Conservation (phyloP, 2,888 invertebrate genomes). For the Pharmacophagus antenor region DNA sequence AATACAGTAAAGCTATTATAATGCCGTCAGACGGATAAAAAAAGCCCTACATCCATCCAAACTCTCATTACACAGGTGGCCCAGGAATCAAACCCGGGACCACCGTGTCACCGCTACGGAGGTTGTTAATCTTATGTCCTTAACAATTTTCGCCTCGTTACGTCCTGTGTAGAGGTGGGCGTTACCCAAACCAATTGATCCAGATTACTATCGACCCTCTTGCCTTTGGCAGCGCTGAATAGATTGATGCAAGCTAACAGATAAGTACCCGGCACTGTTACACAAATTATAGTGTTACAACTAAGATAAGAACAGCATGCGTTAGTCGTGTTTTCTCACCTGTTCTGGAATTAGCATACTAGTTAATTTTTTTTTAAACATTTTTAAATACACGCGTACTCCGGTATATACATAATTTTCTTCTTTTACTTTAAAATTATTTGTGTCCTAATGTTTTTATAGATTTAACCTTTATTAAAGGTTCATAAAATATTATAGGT, state of each 20-base stretch:
- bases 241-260: constrained; percentile 20
- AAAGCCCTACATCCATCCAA: too few species aligned
- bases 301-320: constrained; percentile 1
- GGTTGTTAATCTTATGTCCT: not conserved
- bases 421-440: too few species aligned
- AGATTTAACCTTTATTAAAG: too few species aligned
- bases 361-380: too few species aligned
- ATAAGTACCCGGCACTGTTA: constrained; percentile 12
- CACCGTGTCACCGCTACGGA: not conserved
- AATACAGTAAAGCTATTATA: too few species aligned
- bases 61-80: too few species aligned
- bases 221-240: constrained; percentile 17
- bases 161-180: constrained; percentile 16
- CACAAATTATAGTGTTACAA: constrained; percentile 11
- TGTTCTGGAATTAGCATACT: not conserved
- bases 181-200: constrained; percentile 24
- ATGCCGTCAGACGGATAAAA: too few species aligned
- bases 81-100: not conserved
- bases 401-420: too few species aligned
- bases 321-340: too few species aligned
- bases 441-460: too few species aligned
- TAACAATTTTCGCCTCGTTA: constrained; percentile 16
- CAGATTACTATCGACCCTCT: constrained; percentile 20
- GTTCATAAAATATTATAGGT: too few species aligned
- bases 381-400: too few species aligned